Evolutionary conservation across 2,797 vertebrate genomes (phyloP).

Genomic region (Agapornis canus): DNA sequence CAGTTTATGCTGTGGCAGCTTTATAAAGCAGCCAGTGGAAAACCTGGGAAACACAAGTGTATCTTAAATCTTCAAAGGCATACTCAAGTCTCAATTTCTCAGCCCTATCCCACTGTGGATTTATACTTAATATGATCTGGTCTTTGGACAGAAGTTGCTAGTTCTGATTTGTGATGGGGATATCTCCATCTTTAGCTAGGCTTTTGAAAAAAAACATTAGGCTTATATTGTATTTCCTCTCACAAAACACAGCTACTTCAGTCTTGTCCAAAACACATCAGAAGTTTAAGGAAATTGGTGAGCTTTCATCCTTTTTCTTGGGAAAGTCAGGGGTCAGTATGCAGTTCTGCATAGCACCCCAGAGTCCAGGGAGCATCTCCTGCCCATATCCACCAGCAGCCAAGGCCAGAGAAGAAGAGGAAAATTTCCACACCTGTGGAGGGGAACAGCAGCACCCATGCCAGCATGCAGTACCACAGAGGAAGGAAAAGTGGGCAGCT

Average conservation of each 20-base stretch:
- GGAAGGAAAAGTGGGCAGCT: neutral
- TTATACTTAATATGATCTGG: neutral
- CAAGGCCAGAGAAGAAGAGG: neutral
- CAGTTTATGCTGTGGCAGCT: neutral
- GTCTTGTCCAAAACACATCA: neutral
- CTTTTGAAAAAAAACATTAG: slow-evolving; percentile 16
- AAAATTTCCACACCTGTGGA: neutral
- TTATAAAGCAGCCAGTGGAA: neutral
- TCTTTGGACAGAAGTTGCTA: neutral
- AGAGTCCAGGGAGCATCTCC: neutral
- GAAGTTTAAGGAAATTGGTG: neutral
- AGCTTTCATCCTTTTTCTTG: neutral
- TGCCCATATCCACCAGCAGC: neutral
- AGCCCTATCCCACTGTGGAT: neutral
- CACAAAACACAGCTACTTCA: neutral
- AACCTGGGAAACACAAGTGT: neutral
- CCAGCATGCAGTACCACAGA: accelerated
- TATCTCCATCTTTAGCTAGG: neutral
- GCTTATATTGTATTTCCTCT: slow-evolving; percentile 12
- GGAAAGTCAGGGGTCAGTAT: neutral
- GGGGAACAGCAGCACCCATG: neutral
- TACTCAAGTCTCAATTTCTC: neutral
- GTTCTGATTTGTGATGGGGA: slow-evolving; percentile 41
- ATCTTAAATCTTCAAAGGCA: neutral
- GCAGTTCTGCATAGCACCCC: neutral